Evolutionary conservation across 2,797 vertebrate species (phyloP).

Genomic region (Momotus momota): DNA sequence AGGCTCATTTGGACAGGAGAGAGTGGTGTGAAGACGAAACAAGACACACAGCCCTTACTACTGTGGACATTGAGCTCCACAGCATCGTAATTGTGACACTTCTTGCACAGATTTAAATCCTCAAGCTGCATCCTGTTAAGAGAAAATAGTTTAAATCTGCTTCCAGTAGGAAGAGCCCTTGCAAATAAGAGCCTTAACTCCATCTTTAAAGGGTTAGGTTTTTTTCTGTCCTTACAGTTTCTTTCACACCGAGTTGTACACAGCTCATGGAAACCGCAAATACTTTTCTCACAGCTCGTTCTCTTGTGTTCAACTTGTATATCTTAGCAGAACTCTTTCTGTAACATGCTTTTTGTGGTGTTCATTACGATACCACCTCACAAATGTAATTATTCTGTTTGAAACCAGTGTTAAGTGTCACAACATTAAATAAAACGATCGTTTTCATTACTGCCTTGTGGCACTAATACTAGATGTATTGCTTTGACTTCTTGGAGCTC

Average conservation of each 20-base stretch:
- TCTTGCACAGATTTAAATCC: background rate
- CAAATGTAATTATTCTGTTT: slow-evolving; percentile 35
- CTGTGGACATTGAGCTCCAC: background rate
- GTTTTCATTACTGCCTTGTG: background rate
- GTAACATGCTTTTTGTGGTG: slow-evolving; percentile 22
- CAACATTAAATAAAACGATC: slow-evolving; percentile 29
- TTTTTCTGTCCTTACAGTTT: background rate
- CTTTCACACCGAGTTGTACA: background rate
- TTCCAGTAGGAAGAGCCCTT: slow-evolving; percentile 7
- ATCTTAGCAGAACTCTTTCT: background rate
- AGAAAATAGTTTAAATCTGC: background rate
- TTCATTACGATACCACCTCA: background rate
- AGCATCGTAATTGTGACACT: background rate
- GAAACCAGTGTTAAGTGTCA: slow-evolving; percentile 18
- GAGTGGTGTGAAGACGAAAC: background rate
- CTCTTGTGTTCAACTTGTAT: background rate
- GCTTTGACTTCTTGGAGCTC: background rate
- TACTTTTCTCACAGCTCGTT: background rate
- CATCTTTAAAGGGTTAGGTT: background rate
- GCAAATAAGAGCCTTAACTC: slow-evolving; percentile 29
- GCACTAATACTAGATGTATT: background rate
- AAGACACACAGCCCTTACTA: background rate
- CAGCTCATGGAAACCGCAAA: background rate
- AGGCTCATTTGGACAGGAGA: background rate
- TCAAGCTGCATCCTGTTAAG: background rate